Conservation (phyloP, 1,140 invertebrate genomes). For the Drosophila pectinifera region DNA sequence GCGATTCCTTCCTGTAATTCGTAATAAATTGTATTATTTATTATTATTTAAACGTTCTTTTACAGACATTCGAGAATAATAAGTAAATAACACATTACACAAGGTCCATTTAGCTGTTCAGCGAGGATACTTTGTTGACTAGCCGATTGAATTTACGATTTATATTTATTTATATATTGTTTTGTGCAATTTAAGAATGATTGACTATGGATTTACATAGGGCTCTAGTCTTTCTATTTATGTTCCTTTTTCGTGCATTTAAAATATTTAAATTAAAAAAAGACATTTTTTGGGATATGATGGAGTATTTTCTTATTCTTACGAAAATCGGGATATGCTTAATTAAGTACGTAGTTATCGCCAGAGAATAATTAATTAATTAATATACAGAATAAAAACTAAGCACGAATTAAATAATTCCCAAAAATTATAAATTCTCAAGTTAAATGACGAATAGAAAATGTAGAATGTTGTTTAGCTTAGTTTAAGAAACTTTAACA, state of each 20-base stretch:
- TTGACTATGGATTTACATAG: conserved; percentile 33
- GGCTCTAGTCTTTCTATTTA: conserved; percentile 25
- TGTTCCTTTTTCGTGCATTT: neutral
- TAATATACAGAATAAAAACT: neutral
- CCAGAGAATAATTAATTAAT: neutral
- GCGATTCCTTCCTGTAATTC: neutral
- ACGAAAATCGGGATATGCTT: conserved; percentile 9
- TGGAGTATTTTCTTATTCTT: neutral
- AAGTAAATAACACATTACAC: conserved; percentile 2
- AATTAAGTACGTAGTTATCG: conserved; percentile 20
- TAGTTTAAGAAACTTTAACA: neutral
- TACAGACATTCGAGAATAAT: neutral
- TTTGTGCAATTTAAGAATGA: conserved; percentile 10
- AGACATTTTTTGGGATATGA: neutral
- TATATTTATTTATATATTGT: neutral
- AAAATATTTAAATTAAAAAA: conserved; percentile 3
- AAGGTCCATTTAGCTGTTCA: neutral
- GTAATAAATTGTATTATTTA: neutral
- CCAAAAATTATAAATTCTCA: neutral
- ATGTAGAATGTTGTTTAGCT: too few species aligned
- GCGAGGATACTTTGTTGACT: neutral
- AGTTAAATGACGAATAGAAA: neutral
- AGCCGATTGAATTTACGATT: neutral
- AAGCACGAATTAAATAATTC: neutral
- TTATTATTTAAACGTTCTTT: neutral